These are phyloP conservation scores for Leptoteleia sp. DNA, from an alignment of 1,140 invertebrate species.

Conservation along the genomic window DNA sequence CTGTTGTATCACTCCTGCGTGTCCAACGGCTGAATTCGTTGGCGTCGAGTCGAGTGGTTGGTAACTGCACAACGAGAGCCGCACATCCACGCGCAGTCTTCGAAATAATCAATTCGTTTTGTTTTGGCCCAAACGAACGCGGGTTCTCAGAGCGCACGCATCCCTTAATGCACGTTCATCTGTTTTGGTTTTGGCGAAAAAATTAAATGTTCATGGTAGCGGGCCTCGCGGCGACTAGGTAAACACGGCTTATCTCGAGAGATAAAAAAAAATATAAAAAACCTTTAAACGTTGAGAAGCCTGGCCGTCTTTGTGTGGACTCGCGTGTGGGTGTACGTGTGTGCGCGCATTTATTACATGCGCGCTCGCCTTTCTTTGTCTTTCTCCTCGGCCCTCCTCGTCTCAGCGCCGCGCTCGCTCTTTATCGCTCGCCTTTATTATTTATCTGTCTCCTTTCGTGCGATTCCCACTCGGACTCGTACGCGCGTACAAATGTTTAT, in stretches of 20 bases:
- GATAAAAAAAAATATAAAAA: no score
- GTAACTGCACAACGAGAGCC: neutral
- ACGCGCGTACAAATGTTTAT: no score
- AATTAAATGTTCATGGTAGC: slow-evolving; percentile 10
- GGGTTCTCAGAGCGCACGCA: no score
- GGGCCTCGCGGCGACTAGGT: no score
- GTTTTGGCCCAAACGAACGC: neutral
- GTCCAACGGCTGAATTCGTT: slow-evolving; percentile 13
- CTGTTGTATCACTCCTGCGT: slow-evolving; percentile 23
- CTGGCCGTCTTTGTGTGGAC: no score
- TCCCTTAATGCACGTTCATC: neutral
- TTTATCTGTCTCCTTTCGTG: neutral
- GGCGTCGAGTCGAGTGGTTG: slow-evolving; percentile 1
- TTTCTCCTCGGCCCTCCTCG: slow-evolving; percentile 1
- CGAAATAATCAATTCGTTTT: slow-evolving; percentile 17
- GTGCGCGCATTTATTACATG: slow-evolving; percentile 31
- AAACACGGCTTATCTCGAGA: slow-evolving; percentile 14
- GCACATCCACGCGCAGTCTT: neutral
- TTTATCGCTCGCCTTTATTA: neutral
- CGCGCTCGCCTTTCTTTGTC: slow-evolving; percentile 45
- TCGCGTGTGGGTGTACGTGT: no score
- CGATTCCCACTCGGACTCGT: no score
- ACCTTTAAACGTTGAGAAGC: slow-evolving; percentile 16
- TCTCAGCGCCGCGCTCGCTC: neutral
- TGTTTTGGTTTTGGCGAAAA: no score